A percentile compares a stretch with the other conserved stretches of the same genome.
Conservation (phyloP, 2,888 invertebrate genomes). For the Brassicogethes aeneus region DNA sequence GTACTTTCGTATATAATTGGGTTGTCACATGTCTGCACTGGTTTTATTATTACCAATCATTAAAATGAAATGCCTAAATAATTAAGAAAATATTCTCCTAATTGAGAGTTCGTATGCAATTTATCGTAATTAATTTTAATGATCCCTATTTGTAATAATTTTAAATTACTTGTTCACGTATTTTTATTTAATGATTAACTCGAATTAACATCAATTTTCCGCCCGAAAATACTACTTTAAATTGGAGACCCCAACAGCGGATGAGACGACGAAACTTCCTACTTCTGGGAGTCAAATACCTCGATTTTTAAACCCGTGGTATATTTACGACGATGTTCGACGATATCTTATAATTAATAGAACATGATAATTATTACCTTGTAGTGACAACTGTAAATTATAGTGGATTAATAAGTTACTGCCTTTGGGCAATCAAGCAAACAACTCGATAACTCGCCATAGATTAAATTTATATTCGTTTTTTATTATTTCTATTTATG, state of each 20-base stretch:
- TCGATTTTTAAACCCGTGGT: too few species aligned
- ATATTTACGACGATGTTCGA: slow-evolving; percentile 2
- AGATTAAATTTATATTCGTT: slow-evolving; percentile 15
- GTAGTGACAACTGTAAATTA: slow-evolving; percentile 34
- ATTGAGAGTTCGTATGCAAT: too few species aligned
- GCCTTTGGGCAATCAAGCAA: slow-evolving; percentile 18
- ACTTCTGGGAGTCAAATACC: too few species aligned
- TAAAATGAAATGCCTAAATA: slow-evolving; percentile 2
- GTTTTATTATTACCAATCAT: slow-evolving; percentile 2
- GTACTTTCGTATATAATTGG: slow-evolving; percentile 19
- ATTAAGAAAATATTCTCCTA: too few species aligned
- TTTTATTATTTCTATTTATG: not conserved
- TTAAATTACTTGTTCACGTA: too few species aligned
- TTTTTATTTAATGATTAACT: too few species aligned
- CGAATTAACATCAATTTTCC: too few species aligned
- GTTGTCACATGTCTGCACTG: slow-evolving; percentile 12
- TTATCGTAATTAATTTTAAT: too few species aligned
- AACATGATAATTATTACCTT: slow-evolving; percentile 32
- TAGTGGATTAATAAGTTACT: slow-evolving; percentile 27
- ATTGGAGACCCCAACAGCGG: too few species aligned
- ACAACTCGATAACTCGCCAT: slow-evolving; percentile 15
- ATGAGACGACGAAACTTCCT: too few species aligned
- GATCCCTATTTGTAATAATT: too few species aligned
- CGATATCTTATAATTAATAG: slow-evolving; percentile 31
- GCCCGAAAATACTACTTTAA: too few species aligned